Evolutionary conservation across 2,113 vertebrate genomes (phyloP), one percentile per base, ranked within the genome.

Genomic region (Hystrix cristata): DNA sequence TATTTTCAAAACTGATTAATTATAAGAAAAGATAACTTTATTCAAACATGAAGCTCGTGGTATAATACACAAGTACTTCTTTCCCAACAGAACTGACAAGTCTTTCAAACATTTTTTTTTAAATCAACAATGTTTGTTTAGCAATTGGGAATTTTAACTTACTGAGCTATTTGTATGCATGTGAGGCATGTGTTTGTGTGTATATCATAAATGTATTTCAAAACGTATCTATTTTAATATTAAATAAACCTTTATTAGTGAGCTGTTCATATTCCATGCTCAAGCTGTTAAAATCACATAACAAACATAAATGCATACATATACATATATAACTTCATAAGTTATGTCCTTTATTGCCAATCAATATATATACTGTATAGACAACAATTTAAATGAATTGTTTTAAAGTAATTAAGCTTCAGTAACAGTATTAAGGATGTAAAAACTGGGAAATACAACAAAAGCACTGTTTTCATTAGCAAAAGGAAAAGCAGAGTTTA

Each of bases 11-110:
- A 81, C 81, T 79, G 93, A 82, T 95, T 91, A 43, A 98, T 48
- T 94, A 9, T 95, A 97, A 98, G 93, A 97, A 98, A 97, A 95
- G 65, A 96, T 91, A 96, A 97, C 96, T 98, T 97, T 95, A 98
- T 96, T 98, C 69, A 97, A 97, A 97, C 97, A 98, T 86, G 86
- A 80, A 97, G 87, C 94, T 92, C 83, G 95, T 92, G 1, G 65
- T 90, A 97, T 95, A n/a, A 98, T 96, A 97, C 95, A 57, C 59
- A 98, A 98, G 95, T 85, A 57, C 14, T 97, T 90, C 78, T 95
- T 95, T 98, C 97, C 97, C 94, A 86, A 48, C 1, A 98, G 80
- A 97, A 98, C 34, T 94, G 69, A 72, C 74, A 97, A 90, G 48
- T 96, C 89, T 98, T 98, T 97, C 93, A 98, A 97, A 97, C 78